Conservation (phyloP, 92 coral and sea anemone genomes). For the Nematostella vectensis region DNA sequence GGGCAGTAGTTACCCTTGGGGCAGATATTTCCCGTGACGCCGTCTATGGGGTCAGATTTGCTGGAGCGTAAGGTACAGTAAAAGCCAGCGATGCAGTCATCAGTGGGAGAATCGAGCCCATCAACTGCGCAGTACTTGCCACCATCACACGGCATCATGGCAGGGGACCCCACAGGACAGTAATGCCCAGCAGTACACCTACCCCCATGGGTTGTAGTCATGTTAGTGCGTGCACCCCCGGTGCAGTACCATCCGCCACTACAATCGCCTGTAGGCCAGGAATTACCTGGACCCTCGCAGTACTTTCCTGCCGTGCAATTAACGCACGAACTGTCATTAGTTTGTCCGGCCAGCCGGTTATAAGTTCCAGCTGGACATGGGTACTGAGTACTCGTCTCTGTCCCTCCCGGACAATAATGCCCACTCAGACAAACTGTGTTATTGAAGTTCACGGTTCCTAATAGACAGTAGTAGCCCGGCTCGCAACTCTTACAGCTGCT, state of each 20-base stretch:
- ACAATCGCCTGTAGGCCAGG: constrained; percentile 87
- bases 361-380: constrained; percentile 83
- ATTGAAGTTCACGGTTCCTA: constrained; percentile 40
- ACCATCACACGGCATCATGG: constrained; percentile 70
- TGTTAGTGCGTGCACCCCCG: constrained; percentile 77
- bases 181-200: constrained; percentile 79
- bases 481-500: constrained; percentile 66
- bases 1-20: constrained; percentile 81
- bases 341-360: constrained; percentile 68
- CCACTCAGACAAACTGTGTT: constrained; percentile 76
- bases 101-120: constrained; percentile 72
- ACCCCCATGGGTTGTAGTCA: constrained; percentile 85
- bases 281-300: constrained; percentile 82
- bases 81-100: constrained; percentile 83
- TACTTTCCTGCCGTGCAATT: constrained; percentile 77
- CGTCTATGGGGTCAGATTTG: constrained; percentile 61
- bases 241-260: constrained; percentile 94
- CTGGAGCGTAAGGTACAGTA: constrained; percentile 68
- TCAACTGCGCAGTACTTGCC: constrained; percentile 73
- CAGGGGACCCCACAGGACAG: constrained; percentile 72
- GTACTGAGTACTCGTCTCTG: constrained; percentile 46
- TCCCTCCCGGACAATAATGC: constrained; percentile 72
- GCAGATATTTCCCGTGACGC: constrained; percentile 70
- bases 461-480: constrained; percentile 70
- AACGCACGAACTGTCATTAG: constrained; percentile 50